Percentiles rank a stretch among this genome's conserved stretches.
Evolutionary conservation across 2,113 vertebrate genomes (phyloP).

Genomic region (Chlorodrepanis virens): DNA sequence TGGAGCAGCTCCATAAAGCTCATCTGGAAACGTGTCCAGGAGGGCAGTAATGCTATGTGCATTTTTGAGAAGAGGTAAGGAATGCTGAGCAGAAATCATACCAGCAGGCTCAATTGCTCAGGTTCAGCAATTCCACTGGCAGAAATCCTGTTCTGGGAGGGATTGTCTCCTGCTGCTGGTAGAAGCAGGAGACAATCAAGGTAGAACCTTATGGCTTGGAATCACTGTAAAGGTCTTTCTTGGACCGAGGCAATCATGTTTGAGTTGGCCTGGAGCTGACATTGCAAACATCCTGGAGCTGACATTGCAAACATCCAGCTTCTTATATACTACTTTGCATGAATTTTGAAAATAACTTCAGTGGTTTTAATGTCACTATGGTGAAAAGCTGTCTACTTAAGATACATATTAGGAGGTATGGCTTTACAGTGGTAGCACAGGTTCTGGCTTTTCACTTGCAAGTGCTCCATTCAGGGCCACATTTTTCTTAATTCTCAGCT

Average conservation of each 20-base stretch:
- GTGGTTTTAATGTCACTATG: background rate
- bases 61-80: background rate
- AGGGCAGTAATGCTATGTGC: background rate
- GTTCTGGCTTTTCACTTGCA: conserved; percentile 43
- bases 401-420: conserved; percentile 24
- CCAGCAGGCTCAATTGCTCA: background rate
- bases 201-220: background rate
- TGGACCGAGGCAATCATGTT: background rate
- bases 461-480: conserved; percentile 26
- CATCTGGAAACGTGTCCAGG: background rate
- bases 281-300: background rate
- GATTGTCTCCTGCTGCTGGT: background rate
- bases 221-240: background rate
- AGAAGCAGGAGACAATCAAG: no score
- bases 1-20: background rate
- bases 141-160: background rate
- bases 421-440: background rate
- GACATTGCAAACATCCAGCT: background rate
- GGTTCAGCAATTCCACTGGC: background rate
- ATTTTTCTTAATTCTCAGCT: background rate
- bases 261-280: background rate
- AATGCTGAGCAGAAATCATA: background rate
- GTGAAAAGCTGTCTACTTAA: background rate
- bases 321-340: background rate
- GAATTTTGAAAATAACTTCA: background rate